Conservation (phyloP, 1,140 invertebrate genomes). For the Phocides pigmalion region DNA sequence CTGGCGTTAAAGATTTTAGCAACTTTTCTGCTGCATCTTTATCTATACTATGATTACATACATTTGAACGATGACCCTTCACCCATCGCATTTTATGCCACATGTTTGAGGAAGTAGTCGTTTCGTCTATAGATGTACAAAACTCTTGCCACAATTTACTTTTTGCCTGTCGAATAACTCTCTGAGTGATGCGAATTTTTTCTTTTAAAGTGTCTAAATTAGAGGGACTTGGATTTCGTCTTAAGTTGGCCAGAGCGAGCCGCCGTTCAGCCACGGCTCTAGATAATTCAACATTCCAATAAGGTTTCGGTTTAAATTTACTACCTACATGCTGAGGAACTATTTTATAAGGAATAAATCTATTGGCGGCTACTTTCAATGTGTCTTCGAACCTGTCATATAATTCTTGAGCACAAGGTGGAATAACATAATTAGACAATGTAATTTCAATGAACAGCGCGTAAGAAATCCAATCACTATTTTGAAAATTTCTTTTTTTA, state of each 20-base stretch:
- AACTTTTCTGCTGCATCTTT: slow-evolving; percentile 22
- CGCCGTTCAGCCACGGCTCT: slow-evolving; percentile 40
- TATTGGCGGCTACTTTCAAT: slow-evolving; percentile 23
- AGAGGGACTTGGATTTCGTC: slow-evolving; percentile 35
- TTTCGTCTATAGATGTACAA: slow-evolving; percentile 37
- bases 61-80: slow-evolving; percentile 30
- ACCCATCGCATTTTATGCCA: slow-evolving; percentile 47
- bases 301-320: slow-evolving; percentile 41
- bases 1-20: slow-evolving; percentile 33
- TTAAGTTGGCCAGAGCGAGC: slow-evolving; percentile 35
- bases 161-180: slow-evolving; percentile 38
- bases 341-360: slow-evolving; percentile 26
- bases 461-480: slow-evolving; percentile 29
- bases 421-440: not conserved
- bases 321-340: slow-evolving; percentile 19
- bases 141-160: slow-evolving; percentile 35
- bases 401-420: slow-evolving; percentile 1
- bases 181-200: slow-evolving; percentile 29
- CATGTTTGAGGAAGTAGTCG: slow-evolving; percentile 37
- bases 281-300: slow-evolving; percentile 37
- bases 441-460: slow-evolving; percentile 2
- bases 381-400: slow-evolving; percentile 22
- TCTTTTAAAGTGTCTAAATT: slow-evolving; percentile 33
- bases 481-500: slow-evolving; percentile 33
- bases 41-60: not conserved